Evolutionary conservation across 2,113 vertebrate species (phyloP).

Genomic region (Sebastes fasciatus): DNA sequence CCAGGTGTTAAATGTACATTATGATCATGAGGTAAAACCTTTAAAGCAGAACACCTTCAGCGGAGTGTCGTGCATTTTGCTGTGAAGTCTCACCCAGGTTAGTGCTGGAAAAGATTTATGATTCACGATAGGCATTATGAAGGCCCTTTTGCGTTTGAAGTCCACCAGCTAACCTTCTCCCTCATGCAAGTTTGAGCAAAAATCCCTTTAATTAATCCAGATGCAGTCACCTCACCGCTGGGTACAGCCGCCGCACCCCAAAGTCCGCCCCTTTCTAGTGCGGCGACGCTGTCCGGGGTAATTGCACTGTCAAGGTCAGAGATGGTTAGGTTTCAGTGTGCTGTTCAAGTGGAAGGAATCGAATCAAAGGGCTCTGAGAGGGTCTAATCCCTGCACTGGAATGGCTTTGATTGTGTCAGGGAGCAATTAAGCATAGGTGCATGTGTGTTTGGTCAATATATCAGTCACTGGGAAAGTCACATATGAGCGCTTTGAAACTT

Average conservation of each 20-base stretch:
- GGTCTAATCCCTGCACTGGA: slow-evolving; percentile 64
- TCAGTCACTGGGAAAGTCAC: slow-evolving; percentile 33
- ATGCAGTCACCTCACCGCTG: slow-evolving; percentile 49
- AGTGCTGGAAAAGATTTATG: slow-evolving; percentile 7
- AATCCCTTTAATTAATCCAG: slow-evolving; percentile 69
- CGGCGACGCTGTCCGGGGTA: slow-evolving; percentile 32
- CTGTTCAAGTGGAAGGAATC: slow-evolving; percentile 70
- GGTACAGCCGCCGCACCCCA: slow-evolving; percentile 35
- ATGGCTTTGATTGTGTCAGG: slow-evolving; percentile 70
- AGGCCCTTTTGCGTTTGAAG: slow-evolving; percentile 51
- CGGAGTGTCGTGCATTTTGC: neutral
- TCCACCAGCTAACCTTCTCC: slow-evolving; percentile 42
- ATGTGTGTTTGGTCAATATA: slow-evolving; percentile 61
- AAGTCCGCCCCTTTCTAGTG: slow-evolving; percentile 30
- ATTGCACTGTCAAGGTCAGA: slow-evolving; percentile 70
- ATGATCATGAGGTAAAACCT: neutral
- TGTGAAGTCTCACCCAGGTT: slow-evolving; percentile 3
- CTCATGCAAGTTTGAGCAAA: slow-evolving; percentile 54
- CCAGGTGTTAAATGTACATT: neutral
- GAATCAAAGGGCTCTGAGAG: slow-evolving; percentile 68
- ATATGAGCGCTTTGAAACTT: slow-evolving; percentile 42
- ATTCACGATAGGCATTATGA: slow-evolving; percentile 20
- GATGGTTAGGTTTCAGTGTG: slow-evolving; percentile 61
- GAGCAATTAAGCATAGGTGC: slow-evolving; percentile 60
- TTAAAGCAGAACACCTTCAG: neutral